phyloP scores from a whole-genome alignment of 1,140 invertebrate species.

The Camponotus floridanus region DNA sequence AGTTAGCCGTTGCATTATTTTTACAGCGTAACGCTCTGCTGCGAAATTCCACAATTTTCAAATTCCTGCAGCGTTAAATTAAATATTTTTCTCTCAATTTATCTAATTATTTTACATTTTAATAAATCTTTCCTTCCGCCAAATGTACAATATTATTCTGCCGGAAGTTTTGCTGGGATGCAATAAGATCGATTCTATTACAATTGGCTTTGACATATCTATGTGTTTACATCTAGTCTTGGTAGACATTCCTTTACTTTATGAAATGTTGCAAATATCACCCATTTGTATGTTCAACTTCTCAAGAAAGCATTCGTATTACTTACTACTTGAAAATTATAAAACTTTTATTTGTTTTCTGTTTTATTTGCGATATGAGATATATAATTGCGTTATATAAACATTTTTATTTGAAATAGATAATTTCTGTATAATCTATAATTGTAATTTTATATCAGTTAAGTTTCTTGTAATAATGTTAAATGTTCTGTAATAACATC shows the following conservation, averaged over 20 bases:
- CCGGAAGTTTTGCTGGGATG: background rate
- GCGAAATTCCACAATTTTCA: slow-evolving; percentile 12
- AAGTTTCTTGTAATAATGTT: background rate
- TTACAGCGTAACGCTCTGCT: background rate
- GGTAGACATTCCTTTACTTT: background rate
- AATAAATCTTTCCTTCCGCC: background rate
- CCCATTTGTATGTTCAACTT: slow-evolving; percentile 26
- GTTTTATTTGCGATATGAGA: background rate
- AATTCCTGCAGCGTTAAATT: slow-evolving; percentile 7
- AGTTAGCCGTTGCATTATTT: background rate
- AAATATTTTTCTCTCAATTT: slow-evolving; percentile 28
- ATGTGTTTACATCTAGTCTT: slow-evolving; percentile 32
- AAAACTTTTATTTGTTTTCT: background rate
- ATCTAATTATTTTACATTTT: slow-evolving; percentile 10
- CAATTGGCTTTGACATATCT: slow-evolving; percentile 34
- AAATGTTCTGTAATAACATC: background rate
- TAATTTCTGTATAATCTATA: background rate
- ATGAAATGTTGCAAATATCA: slow-evolving; percentile 40
- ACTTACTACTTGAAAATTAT: slow-evolving; percentile 28
- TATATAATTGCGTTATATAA: background rate
- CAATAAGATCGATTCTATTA: slow-evolving; percentile 18
- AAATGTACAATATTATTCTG: background rate
- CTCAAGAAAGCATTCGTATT: background rate
- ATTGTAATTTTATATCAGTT: background rate
- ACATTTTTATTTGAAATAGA: background rate